Conservation (phyloP, 2,888 invertebrate species). For the Dicyrtoma fusca region DNA sequence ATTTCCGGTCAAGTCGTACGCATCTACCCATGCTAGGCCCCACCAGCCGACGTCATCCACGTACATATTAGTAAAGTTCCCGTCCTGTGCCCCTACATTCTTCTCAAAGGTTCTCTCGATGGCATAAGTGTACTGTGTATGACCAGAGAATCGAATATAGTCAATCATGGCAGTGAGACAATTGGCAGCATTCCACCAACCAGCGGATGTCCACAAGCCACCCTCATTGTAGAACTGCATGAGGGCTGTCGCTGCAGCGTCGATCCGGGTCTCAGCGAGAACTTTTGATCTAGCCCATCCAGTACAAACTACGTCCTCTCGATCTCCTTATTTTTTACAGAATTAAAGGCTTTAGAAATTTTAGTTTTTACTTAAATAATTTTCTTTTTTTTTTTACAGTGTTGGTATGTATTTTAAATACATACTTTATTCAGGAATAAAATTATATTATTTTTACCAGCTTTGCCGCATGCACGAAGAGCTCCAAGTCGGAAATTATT, state of each 20-base stretch:
- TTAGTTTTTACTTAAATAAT: too few species aligned
- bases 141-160: conserved; percentile 45
- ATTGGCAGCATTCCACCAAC: conserved; percentile 49
- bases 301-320: conserved; percentile 37
- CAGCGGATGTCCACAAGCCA: conserved; percentile 43
- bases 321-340: too few species aligned
- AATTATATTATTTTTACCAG: too few species aligned
- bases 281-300: conserved; percentile 42
- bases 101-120: conserved; percentile 37
- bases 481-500: conserved; percentile 40
- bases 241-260: conserved; percentile 44
- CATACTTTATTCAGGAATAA: too few species aligned
- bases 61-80: conserved; percentile 29
- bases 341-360: too few species aligned
- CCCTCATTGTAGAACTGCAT: conserved; percentile 42
- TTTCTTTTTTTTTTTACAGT: too few species aligned
- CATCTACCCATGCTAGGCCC: conserved; percentile 51
- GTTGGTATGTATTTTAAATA: too few species aligned
- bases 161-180: conserved; percentile 52
- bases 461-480: conserved; percentile 50
- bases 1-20: conserved; percentile 51
- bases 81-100: conserved; percentile 37
- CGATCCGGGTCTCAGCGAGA: conserved; percentile 29
- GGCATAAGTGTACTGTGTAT: conserved; percentile 38
- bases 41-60: conserved; percentile 50